Base-by-base conservation (phyloP, 1,140 invertebrate species). In the Philotrypesis tridentata region DNA sequence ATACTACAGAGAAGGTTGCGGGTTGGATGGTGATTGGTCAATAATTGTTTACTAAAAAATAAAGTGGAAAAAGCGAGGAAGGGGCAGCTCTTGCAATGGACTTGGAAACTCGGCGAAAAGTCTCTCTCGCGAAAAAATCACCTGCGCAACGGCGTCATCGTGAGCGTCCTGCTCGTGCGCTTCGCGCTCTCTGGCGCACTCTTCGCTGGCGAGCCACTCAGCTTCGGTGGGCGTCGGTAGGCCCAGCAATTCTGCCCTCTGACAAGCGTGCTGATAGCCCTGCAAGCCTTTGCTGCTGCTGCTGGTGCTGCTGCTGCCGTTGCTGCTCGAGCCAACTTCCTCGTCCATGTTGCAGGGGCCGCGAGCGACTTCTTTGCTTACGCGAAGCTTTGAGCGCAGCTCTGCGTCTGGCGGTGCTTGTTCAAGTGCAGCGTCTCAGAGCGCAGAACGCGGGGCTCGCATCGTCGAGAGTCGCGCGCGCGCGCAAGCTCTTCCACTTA, bases 241-340 rank as follows among this genome's bases (percentile, higher is more conserved):
- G 0, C 95, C 95, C 75, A 96, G 92, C 21, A 96, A 89, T 89
- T 96, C 95, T 4, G 95, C 95, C 73, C 95, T 91, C 87, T 95
- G 94, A 86, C 95, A 95, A 21, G 95, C 95, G 87, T 95, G 93
- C 88, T 95, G 93, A 84, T 96, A 96, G 65, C 89, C 90, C 67
- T 87, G 85, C n/a, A 89, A 89, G 84, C 85, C 84, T 27, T 65
- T 78, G 23, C 67, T 17, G 4, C 48, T 55, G 48, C 4, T 7
- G 48, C 14, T 55, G 48, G 14, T n/a, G 21, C 48, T 55, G 17
- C 48, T 55, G 17, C 48, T 55, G 48, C 17, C 17, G 21, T 25
- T 67, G 61, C 25, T 8, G 14, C 63, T 40, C 31, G 31, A 31
- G 7, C 25, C 29, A 5, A 11, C 65, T 27, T 68, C 65, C 12